phyloP scores from a whole-genome alignment of 2,888 invertebrate species.

The Dynastes grantii region DNA sequence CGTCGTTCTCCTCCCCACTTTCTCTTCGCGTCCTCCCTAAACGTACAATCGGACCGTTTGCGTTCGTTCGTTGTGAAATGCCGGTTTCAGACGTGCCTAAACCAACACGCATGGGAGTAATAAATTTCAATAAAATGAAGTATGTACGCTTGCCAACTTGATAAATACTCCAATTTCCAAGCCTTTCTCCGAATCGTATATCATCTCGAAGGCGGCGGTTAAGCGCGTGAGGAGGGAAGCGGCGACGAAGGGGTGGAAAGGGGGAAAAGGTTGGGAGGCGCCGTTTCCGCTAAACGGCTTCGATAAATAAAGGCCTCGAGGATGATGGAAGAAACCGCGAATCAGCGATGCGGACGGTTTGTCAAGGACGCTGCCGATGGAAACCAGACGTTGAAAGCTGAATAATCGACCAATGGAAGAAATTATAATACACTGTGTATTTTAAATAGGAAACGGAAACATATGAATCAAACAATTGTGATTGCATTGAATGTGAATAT shows the following conservation, averaged over 20 bases:
- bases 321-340: neutral
- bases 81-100: conserved; percentile 26
- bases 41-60: no score
- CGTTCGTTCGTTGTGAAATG: conserved; percentile 2
- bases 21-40: no score
- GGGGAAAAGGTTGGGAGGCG: neutral
- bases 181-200: conserved; percentile 38
- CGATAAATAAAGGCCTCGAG: conserved; percentile 8
- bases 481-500: no score
- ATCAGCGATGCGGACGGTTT: no score
- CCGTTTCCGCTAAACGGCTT: neutral
- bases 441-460: no score
- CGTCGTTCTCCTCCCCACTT: neutral
- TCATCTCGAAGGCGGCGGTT: conserved; percentile 31
- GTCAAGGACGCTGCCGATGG: no score
- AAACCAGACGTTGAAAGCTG: no score
- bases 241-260: neutral
- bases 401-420: no score
- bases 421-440: no score
- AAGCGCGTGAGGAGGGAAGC: neutral
- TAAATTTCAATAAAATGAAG: conserved; percentile 57
- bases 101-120: conserved; percentile 35
- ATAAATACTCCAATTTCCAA: conserved; percentile 59
- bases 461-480: no score
- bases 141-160: conserved; percentile 56